phyloP scores from a whole-genome alignment of 35 echinoderm and acorn worm species.

The Amphiura filiformis region DNA sequence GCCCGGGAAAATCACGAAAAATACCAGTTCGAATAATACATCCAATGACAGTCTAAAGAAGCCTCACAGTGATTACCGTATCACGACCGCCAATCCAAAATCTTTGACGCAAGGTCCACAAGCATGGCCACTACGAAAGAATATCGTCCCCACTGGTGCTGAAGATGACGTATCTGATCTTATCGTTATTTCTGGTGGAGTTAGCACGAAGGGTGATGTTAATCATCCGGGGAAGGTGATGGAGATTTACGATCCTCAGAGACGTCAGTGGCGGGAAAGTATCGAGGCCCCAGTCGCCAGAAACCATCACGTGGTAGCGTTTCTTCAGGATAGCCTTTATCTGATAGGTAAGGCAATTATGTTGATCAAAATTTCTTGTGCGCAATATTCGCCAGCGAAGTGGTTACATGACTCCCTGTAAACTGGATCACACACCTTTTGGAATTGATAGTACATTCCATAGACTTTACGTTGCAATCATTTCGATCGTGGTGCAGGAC shows the following conservation, averaged over 20 bases:
- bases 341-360: conserved; percentile 31
- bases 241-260: not conserved
- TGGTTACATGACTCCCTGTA: no score
- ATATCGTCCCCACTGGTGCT: not conserved
- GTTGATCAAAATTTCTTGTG: no score
- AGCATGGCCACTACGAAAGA: conserved; percentile 19
- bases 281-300: not conserved
- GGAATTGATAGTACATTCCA: no score
- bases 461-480: no score
- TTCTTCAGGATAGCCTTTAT: conserved; percentile 12
- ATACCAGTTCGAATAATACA: no score
- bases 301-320: conserved; percentile 32
- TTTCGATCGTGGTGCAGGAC: no score
- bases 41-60: not conserved
- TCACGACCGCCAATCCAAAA: conserved; percentile 31
- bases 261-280: conserved; percentile 8
- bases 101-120: conserved; percentile 1
- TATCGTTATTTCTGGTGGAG: conserved; percentile 24
- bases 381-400: no score
- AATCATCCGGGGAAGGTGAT: not conserved
- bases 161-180: not conserved
- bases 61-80: conserved; percentile 10
- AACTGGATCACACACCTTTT: no score
- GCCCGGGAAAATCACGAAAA: no score
- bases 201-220: conserved; percentile 7